A percentile compares a stretch with the other conserved stretches of the same genome.
These are phyloP conservation scores for Xerus rutilus DNA, from an alignment of 2,797 vertebrate species.

Conservation along the genomic window DNA sequence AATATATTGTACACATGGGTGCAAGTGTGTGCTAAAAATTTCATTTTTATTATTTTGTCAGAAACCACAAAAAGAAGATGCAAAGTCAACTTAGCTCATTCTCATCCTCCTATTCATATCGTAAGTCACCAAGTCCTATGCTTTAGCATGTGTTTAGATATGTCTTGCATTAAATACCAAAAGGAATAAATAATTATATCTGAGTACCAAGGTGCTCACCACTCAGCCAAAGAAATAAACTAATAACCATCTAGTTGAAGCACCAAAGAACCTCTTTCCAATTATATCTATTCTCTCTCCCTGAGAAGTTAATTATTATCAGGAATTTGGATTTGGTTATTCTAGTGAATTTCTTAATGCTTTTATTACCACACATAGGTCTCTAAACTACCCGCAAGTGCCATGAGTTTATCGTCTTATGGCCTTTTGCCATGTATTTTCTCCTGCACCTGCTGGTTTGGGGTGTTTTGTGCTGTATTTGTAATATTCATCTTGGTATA, in stretches of 20 bases:
- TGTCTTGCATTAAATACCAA: neutral
- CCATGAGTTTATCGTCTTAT: neutral
- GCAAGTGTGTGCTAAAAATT: neutral
- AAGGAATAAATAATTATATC: neutral
- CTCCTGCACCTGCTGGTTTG: neutral
- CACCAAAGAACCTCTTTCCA: neutral
- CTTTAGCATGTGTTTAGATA: neutral
- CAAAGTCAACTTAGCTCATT: neutral
- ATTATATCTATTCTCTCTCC: neutral
- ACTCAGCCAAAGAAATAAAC: neutral
- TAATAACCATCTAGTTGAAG: accelerated
- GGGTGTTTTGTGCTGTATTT: too few relatives aligned
- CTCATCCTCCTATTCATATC: neutral
- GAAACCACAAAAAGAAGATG: neutral
- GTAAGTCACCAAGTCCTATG: neutral
- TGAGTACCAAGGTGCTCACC: neutral
- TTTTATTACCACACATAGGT: accelerated
- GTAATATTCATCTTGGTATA: neutral
- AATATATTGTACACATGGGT: too few relatives aligned
- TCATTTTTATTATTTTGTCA: neutral
- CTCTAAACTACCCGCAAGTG: neutral
- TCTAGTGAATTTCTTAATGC: neutral
- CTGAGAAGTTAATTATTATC: neutral
- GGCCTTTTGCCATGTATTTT: neutral
- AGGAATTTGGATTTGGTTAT: neutral